Percentiles rank a stretch among this genome's conserved stretches.
phyloP scores from a whole-genome alignment of 1,140 invertebrate species.

The Listronotus bonariensis region DNA sequence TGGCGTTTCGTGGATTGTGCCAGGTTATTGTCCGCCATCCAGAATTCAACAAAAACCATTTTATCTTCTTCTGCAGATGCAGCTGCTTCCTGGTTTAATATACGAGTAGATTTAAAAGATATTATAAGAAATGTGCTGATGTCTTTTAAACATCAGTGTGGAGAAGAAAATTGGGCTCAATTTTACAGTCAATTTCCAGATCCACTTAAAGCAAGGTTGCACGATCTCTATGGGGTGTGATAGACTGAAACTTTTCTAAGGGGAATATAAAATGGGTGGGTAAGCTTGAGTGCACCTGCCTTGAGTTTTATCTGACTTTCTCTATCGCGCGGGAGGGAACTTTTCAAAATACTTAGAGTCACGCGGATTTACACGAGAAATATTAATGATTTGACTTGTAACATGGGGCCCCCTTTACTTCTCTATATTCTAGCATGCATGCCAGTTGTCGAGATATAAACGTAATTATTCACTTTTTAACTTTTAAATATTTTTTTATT shows the following conservation, averaged over 20 bases:
- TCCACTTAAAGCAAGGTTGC: constrained; percentile 46
- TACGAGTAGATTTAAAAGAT: constrained; percentile 50
- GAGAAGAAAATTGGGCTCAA: constrained; percentile 48
- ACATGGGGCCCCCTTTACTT: constrained; percentile 9
- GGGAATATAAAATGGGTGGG: constrained; percentile 46
- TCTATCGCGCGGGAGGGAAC: constrained; percentile 44
- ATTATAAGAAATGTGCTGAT: constrained; percentile 48
- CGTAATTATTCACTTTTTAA: background rate
- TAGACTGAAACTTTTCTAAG: constrained; percentile 29
- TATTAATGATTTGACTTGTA: constrained; percentile 3
- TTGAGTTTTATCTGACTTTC: constrained; percentile 39
- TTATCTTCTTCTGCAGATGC: constrained; percentile 55
- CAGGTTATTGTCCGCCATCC: constrained; percentile 59
- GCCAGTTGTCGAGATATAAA: background rate
- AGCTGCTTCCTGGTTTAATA: constrained; percentile 51
- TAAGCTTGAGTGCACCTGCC: constrained; percentile 52
- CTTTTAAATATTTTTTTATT: too few species aligned
- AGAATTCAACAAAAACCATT: constrained; percentile 48
- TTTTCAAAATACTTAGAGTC: constrained; percentile 31
- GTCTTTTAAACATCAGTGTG: constrained; percentile 47
- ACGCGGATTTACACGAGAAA: constrained; percentile 26
- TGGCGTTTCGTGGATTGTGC: constrained; percentile 97
- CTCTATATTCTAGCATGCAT: constrained; percentile 8
- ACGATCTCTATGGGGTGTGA: constrained; percentile 52
- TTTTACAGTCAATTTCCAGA: constrained; percentile 51